Base-by-base conservation (phyloP, 2,888 invertebrate species). In the Parnassius smintheus region DNA sequence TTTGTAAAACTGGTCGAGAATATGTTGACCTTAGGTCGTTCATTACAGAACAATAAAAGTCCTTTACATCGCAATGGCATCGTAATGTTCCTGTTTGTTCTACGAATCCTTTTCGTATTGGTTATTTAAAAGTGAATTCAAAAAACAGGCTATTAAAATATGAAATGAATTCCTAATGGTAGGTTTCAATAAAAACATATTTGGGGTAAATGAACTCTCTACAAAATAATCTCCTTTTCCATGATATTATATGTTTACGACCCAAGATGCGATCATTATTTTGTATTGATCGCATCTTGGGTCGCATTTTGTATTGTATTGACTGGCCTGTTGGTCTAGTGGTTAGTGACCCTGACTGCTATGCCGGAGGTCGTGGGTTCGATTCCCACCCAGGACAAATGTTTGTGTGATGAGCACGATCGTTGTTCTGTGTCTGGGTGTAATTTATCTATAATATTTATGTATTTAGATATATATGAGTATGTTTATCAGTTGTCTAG, bases 21-120 rank as follows among this genome's bases (percentile, higher is more conserved):
- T 44, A 11, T 9, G 70, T 70, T 82, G 84, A 85, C 83, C 81
- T 83, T 81, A 81, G 68, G 72, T 67, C 61, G 68, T 61, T 68
- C 69, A 73, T 65, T 70, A 62, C 62, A 77, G 77, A 83, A 84
- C 82, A 83, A 82, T 85, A 84, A 80, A 68, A 73, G 75, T 71
- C 65, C 64, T 71, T 72, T 68, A 71, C 64, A 70, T 72, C 49
- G 57, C 64, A 57, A 56, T 60, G 60, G 54, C 54, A 60, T 45
- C 44, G 56, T 53, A 46, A 55, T 66, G 13, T 65, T 42, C 50
- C 60, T 54, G 50, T 50, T 50, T 50, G 48, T 49, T 59, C 44
- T 44, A 25, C 44, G 35, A 44, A 44, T 55, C 50, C 25, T 58
- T 56, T 57, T 62, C 48, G 45, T 52, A 3, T 13, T 35, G 35